A percentile compares a stretch with the other conserved stretches of the same genome.
Evolutionary conservation across 2,113 vertebrate genomes (phyloP).

Genomic region (Ophthalmolycus amberensis): DNA sequence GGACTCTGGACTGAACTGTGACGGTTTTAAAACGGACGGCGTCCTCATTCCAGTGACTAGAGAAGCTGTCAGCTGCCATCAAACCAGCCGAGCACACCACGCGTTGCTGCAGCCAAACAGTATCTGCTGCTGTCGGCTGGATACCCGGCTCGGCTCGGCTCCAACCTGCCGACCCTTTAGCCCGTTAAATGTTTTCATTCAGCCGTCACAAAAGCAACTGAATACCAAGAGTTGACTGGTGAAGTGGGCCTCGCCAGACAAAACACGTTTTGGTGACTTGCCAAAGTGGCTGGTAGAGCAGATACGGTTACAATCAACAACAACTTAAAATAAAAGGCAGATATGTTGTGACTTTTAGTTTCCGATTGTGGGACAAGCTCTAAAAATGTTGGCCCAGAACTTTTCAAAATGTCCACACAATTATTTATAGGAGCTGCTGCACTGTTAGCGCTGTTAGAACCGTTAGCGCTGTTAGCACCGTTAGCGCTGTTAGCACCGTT

Average conservation of each 20-base stretch:
- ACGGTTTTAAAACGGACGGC: not conserved
- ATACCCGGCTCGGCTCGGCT: not conserved
- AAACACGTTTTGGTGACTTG: not conserved
- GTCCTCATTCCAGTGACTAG: conserved; percentile 20
- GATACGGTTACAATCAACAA: not conserved
- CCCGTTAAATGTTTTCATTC: conserved; percentile 26
- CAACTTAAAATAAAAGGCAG: too few species aligned
- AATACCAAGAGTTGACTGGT: conserved; percentile 21
- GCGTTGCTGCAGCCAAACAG: conserved; percentile 26
- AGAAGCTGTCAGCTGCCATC: conserved; percentile 23
- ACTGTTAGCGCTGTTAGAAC: too few species aligned
- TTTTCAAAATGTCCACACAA: too few species aligned
- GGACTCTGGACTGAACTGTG: not conserved
- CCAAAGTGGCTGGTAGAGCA: not conserved
- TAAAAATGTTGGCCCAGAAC: too few species aligned
- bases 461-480: too few species aligned
- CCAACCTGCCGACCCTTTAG: not conserved
- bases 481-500: too few species aligned
- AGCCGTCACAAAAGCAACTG: conserved; percentile 16
- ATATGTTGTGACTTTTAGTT: too few species aligned
- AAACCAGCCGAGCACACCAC: conserved; percentile 1
- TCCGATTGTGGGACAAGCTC: too few species aligned
- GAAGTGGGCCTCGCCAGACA: not conserved
- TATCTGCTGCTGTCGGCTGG: not conserved
- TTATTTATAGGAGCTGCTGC: too few species aligned